These are phyloP conservation scores for Marronus borbonicus DNA, from an alignment of 2,888 invertebrate species.

Conservation along the genomic window DNA sequence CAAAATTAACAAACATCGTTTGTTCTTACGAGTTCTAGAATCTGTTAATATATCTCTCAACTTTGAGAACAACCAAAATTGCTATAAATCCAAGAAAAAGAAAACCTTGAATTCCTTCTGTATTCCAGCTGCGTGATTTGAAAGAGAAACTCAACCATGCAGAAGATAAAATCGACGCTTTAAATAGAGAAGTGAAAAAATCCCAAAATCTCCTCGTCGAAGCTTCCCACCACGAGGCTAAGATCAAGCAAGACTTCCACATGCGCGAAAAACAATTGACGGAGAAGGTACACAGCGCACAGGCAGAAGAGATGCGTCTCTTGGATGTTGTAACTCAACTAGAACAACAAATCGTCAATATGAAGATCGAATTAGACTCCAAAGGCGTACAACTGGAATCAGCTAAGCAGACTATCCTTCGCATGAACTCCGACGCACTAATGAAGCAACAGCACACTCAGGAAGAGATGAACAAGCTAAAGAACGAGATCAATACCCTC, in stretches of 20 bases:
- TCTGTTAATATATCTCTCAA: neutral
- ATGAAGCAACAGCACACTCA: slow-evolving; percentile 50
- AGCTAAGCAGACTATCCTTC: slow-evolving; percentile 56
- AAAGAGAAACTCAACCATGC: slow-evolving; percentile 59
- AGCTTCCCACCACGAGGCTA: slow-evolving; percentile 42
- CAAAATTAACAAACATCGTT: too few species aligned
- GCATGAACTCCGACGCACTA: slow-evolving; percentile 53
- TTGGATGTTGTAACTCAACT: slow-evolving; percentile 57
- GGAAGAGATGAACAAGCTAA: slow-evolving; percentile 55
- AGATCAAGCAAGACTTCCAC: slow-evolving; percentile 56
- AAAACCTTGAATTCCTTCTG: neutral
- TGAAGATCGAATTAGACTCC: slow-evolving; percentile 58
- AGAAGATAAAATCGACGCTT: slow-evolving; percentile 52
- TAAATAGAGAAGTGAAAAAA: slow-evolving; percentile 52
- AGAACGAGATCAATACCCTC: slow-evolving; percentile 63
- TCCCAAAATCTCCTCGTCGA: slow-evolving; percentile 51
- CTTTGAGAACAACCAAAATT: neutral
- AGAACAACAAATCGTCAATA: slow-evolving; percentile 57
- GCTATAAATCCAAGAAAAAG: neutral
- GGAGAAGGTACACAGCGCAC: slow-evolving; percentile 57
- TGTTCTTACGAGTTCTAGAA: too few species aligned
- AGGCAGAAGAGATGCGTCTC: slow-evolving; percentile 54
- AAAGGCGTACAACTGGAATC: slow-evolving; percentile 58
- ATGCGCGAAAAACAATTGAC: slow-evolving; percentile 57
- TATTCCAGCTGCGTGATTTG: slow-evolving; percentile 60